These are phyloP conservation scores for Plestiodon gilberti DNA, from an alignment of 2,113 vertebrate genomes.

Conservation along the genomic window DNA sequence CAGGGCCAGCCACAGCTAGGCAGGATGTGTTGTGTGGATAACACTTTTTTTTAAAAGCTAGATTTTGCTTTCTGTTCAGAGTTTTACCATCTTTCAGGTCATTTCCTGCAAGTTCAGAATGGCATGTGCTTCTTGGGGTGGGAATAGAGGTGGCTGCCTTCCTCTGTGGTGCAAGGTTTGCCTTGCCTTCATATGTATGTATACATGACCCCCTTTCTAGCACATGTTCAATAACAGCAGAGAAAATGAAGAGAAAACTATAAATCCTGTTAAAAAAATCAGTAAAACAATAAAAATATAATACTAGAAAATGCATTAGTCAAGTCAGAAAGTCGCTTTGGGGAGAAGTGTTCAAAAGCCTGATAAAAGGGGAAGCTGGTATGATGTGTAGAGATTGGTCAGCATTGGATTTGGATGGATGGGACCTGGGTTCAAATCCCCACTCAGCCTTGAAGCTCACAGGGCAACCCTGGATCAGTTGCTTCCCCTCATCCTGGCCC, in stretches of 20 bases:
- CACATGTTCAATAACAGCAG: too few relatives aligned
- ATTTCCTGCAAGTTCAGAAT: background rate
- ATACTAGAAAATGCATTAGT: background rate
- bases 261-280: background rate
- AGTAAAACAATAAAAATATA: background rate
- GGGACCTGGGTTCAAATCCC: background rate
- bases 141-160: background rate
- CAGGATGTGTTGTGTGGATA: background rate
- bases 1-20: background rate
- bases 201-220: too few relatives aligned
- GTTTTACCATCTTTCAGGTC: background rate
- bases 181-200: background rate
- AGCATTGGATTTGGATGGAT: background rate
- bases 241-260: too few relatives aligned
- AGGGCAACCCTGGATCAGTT: background rate
- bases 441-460: background rate
- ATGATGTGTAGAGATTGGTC: background rate
- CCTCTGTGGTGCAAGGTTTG: background rate
- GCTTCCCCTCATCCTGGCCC: background rate
- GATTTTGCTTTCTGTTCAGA: background rate
- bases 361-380: background rate
- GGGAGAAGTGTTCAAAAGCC: background rate
- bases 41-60: background rate
- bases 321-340: background rate
- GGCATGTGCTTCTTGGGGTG: background rate